Evolutionary conservation across 2,888 invertebrate species (phyloP), one percentile per base, ranked within the genome.

Genomic region (Xestobium rufovillosum): DNA sequence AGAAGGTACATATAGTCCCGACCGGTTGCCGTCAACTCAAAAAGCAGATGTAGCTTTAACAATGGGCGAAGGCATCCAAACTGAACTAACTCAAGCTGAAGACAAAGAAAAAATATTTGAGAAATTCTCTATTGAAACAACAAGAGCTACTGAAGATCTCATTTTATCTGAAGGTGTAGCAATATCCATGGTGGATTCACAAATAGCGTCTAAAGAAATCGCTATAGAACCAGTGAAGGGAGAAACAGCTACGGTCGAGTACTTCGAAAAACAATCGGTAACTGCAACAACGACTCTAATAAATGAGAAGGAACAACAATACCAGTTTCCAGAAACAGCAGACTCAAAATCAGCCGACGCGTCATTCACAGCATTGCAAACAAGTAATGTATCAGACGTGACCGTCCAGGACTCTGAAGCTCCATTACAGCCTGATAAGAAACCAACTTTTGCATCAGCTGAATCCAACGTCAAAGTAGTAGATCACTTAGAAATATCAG

Each of bases 351-450:
- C 55, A 41, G 76, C 76, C 4, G 62, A 66, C 23, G 51, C 73
- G 8, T 59, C 65, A 9, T 62, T 81, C 46, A 67, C 68, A 30
- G 66, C 72, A 31, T 60, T 81, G 34, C 76, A 78, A 57, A 65
- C 70, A 27, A 75, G 76, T 47, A 73, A 75, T 52, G 55, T 71
- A 15, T 69, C 71, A 4, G 70, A 75, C 49, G 69, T 78, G 0
- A 57, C 74, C n/a, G 55, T 77, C 4, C 78, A 82, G 61, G 85
- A 85, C 65, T 72, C 73, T 26, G 82, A 82, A 68, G 70, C 68
- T 29, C 65, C 71, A 29, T 70, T 81, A 14, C 50, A 62, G 9
- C 55, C 69, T 10, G 69, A 68, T 37, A 67, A 68, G 31, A 68
- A 71, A 34, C 76, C 75, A 41, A 63, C 66, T 10, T 55, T 59